Evolutionary conservation across 2,113 vertebrate species (phyloP).

Genomic region (Regulus satrapa): DNA sequence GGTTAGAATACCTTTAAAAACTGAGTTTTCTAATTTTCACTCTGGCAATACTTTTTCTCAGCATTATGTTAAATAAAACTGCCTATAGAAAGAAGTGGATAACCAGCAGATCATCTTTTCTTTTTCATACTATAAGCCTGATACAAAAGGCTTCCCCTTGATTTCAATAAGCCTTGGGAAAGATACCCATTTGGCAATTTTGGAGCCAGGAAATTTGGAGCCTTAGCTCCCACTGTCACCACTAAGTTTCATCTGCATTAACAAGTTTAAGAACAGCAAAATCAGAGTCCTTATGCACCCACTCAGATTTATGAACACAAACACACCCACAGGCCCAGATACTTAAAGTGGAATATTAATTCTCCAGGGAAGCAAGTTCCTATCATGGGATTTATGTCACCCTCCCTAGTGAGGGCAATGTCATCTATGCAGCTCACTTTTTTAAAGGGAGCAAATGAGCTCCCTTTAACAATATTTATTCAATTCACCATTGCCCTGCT

Average conservation of each 20-base stretch:
- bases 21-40: not conserved
- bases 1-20: not conserved
- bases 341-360: not conserved
- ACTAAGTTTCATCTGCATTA: not conserved
- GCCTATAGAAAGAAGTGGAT: not conserved
- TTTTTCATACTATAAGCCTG: not conserved
- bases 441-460: not conserved
- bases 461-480: not conserved
- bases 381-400: not conserved
- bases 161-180: not conserved
- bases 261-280: not conserved
- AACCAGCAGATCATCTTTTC: not conserved
- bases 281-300: not conserved
- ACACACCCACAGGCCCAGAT: not conserved
- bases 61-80: not conserved
- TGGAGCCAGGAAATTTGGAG: not conserved
- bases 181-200: not conserved
- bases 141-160: not conserved
- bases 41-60: not conserved
- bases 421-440: not conserved
- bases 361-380: not conserved
- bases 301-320: not conserved
- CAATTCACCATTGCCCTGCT: not conserved
- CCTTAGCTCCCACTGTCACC: not conserved
- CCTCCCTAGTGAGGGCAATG: not conserved